phyloP scores from a whole-genome alignment of 2,797 vertebrate species.

The Melanotaenia nigrans region DNA sequence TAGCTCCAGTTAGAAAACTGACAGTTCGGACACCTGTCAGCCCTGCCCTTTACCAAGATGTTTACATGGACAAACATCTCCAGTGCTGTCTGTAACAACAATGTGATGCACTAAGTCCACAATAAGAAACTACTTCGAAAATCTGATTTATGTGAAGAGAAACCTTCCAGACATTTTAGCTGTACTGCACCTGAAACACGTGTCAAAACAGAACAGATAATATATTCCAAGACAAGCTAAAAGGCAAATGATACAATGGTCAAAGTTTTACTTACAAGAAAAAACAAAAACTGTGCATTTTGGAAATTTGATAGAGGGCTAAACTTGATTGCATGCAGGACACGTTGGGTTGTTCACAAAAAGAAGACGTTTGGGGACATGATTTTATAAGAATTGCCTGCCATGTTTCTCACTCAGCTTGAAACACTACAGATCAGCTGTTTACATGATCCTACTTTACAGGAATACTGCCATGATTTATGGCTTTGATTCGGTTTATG shows the following conservation, averaged over 20 bases:
- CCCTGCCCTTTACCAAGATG: background rate
- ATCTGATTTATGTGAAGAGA: background rate
- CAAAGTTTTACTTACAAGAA: background rate
- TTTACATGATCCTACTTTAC: conserved; percentile 39
- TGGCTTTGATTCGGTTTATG: conserved; percentile 49
- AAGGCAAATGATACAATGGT: background rate
- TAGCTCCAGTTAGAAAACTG: too few relatives aligned
- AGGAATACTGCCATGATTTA: conserved; percentile 54
- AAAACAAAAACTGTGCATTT: background rate
- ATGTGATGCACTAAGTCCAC: background rate
- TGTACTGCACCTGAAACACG: background rate
- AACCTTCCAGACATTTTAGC: background rate
- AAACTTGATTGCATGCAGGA: conserved; percentile 26
- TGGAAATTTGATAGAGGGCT: conserved; percentile 9
- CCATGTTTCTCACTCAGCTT: conserved; percentile 45
- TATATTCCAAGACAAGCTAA: background rate
- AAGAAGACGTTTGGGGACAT: conserved; percentile 18
- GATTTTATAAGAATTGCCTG: conserved; percentile 20
- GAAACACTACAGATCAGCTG: conserved; percentile 35
- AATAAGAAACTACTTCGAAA: background rate
- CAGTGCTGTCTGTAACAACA: background rate
- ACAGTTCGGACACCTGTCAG: background rate
- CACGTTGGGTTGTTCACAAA: conserved; percentile 9
- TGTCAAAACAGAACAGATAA: conserved; percentile 12
- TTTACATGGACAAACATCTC: background rate